Conservation (phyloP, 1,140 invertebrate species). For the Sinella curviseta region DNA sequence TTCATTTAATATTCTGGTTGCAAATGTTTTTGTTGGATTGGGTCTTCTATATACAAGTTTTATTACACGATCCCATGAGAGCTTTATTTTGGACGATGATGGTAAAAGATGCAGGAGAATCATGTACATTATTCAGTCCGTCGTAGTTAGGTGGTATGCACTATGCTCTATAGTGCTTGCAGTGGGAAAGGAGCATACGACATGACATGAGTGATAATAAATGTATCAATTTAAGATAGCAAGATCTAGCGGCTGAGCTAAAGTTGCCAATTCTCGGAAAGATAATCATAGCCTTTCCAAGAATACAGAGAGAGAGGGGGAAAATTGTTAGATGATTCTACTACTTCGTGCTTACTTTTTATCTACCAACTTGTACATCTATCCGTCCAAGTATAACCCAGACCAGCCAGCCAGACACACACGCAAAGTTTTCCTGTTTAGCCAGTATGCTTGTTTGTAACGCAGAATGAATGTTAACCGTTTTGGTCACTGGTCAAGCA, state of each 20-base stretch:
- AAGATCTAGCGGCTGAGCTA: background rate
- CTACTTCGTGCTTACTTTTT: background rate
- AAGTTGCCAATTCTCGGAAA: background rate
- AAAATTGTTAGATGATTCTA: conserved; percentile 1
- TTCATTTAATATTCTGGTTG: too few relatives aligned
- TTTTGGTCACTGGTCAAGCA: background rate
- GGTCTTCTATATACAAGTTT: too few relatives aligned
- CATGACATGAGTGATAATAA: background rate
- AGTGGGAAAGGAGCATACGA: background rate
- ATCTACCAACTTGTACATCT: background rate
- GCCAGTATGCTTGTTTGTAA: background rate
- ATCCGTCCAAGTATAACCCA: background rate
- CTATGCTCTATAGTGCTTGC: background rate
- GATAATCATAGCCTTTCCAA: background rate
- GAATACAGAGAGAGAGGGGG: background rate
- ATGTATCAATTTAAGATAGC: background rate
- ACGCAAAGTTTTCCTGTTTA: background rate
- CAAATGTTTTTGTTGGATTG: too few relatives aligned
- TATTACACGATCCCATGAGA: too few relatives aligned
- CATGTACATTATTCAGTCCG: too few relatives aligned
- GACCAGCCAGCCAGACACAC: background rate
- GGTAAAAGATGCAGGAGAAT: too few relatives aligned
- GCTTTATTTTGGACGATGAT: too few relatives aligned
- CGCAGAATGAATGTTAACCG: background rate
- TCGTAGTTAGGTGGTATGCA: too few relatives aligned